Conservation (phyloP, 2,113 vertebrate species). For the Alethe castanea region DNA sequence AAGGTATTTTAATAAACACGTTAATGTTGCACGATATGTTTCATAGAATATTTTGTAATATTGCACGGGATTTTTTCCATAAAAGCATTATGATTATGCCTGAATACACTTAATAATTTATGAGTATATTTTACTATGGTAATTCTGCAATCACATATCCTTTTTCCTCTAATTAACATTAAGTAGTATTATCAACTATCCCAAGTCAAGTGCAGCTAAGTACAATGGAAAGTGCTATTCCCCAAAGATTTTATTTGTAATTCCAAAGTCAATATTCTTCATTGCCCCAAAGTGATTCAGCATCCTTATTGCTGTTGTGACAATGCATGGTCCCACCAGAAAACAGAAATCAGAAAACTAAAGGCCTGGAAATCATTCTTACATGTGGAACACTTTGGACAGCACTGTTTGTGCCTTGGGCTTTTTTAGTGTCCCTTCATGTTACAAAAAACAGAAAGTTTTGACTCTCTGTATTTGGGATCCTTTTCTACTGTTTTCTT, state of each 20-base stretch:
- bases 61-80: not conserved
- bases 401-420: accelerated
- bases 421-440: not conserved
- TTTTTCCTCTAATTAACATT: not conserved
- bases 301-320: not conserved
- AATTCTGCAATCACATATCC: not conserved
- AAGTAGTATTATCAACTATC: not conserved
- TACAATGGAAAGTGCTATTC: not conserved
- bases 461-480: not conserved
- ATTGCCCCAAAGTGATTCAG: not conserved
- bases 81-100: not conserved
- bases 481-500: not conserved
- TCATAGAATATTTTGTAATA: not conserved
- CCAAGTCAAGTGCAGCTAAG: not conserved
- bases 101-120: not conserved
- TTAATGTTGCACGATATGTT: not conserved
- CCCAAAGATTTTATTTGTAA: not conserved
- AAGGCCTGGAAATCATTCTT: not conserved
- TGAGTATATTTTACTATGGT: not conserved
- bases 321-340: not conserved
- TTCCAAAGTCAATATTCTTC: not conserved
- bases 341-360: not conserved
- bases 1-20: not conserved
- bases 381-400: not conserved
- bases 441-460: not conserved